Base-by-base conservation (phyloP, 2,113 vertebrate species). In the Herpailurus yagouaroundi region DNA sequence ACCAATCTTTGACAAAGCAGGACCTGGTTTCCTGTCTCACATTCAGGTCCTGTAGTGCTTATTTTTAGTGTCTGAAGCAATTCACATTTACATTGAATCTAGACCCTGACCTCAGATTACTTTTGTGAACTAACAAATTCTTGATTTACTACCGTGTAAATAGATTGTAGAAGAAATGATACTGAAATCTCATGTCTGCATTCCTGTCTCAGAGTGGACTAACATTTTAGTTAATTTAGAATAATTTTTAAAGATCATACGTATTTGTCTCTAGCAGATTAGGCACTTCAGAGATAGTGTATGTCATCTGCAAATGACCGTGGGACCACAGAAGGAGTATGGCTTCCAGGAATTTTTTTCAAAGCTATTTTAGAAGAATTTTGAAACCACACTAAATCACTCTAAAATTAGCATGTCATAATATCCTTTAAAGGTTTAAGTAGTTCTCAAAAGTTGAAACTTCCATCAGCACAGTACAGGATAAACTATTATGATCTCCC, bases 61-160 rank as follows among this genome's bases (percentile, higher is more conserved):
- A 69, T 55, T 36, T 89, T 96, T n/a, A 77, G 48, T 74, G 76
- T 88, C 41, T 55, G 25, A 86, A 36, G 48, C 31, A 66, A 69
- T 84, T 83, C 52, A 50, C 3, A 48, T 93, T 94, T 95, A 50
- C 36, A 23, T 15, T 89, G 77, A 81, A 89, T 76, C 15, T 66
- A 93, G 71, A 84, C 15, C 1, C 60, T 38, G 29, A 57, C 1
- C 50, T 95, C 25, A 33, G 23, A 21, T 96, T 71, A 73, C 23
- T 91, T 81, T 79, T 95, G 48, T 91, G 12, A 95, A 89, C 27
- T 76, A 85, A 38, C 13, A 57, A 57, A 50, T 66, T 91, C 45
- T 95, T 41, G 4, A 81, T 91, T 96, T 85, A 73, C 13, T 69
- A 5, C 15, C 95, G 21, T 84, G 36, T 89, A 76, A 74, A 60